Evolutionary conservation across 2,113 vertebrate genomes (phyloP), one percentile per base, ranked within the genome.

Genomic region (Scortum barcoo): DNA sequence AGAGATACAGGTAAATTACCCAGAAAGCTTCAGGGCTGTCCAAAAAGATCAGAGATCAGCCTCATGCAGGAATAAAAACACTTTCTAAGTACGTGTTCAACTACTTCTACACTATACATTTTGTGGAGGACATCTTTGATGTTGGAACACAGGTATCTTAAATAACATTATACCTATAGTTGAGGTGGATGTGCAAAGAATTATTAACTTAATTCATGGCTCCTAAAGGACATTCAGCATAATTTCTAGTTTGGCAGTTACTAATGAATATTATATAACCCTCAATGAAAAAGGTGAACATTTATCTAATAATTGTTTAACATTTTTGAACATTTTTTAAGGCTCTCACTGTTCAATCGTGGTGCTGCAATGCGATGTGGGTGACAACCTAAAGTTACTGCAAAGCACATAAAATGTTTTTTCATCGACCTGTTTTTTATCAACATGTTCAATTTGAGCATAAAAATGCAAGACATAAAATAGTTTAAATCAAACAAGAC

Each of bases 21-120:
- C 11, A 0, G 12, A 74, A 42, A 14, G 50, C 50, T 74, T 42
- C 42, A 33, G 51, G 58, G 48, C 20, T 19, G 17, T 66, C 19
- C 2, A 14, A 36, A 63, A 42, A 82, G 42, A 79, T 70, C 63
- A 80, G 65, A 79, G 17, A 53, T 17, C 42, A 46, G 51, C 65
- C 71, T 78, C 33, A 79, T 16, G 13, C 19, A 62, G 48, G 22
- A 40, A 48, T 24, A 63, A 70, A 58, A 44, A 66, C 11, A 13
- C 14, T 26, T 48, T 30, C 14, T 19, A 3, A 72, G n/a, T 36
- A 16, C 53, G n/a, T 46, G 69, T 68, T 33, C 5, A 42, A 50
- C 11, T 28, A 19, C 30, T 67, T 60, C 3, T 53, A 13, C 30
- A 51, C 7, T 61, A 56, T 11, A 42, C 40, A 46, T n/a, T 46